phyloP scores from a whole-genome alignment of 2,888 invertebrate genomes.

The Molanna angustata region DNA sequence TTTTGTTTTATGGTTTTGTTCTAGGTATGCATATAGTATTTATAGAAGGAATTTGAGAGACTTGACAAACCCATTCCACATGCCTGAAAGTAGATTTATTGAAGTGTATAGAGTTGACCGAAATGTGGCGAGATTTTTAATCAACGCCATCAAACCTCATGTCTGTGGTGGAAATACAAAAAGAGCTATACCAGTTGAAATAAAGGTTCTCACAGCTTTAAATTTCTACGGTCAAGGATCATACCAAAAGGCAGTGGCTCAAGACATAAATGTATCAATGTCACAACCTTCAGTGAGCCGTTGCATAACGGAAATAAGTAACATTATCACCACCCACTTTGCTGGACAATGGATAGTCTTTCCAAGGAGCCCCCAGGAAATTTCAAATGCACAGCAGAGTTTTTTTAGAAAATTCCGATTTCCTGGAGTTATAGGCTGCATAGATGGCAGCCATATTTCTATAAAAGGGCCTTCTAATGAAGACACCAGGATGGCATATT shows the following conservation, averaged over 20 bases:
- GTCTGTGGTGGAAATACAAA: neutral
- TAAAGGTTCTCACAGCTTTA: neutral
- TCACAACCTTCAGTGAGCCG: neutral
- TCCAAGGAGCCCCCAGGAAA: neutral
- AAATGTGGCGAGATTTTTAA: neutral
- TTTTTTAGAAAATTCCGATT: neutral
- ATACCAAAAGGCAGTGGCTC: neutral
- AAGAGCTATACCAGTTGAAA: neutral
- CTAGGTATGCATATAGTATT: neutral
- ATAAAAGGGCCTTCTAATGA: neutral
- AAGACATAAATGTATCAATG: neutral
- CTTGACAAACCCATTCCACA: neutral
- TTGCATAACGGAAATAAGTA: neutral
- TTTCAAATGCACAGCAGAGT: neutral
- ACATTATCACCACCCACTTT: neutral
- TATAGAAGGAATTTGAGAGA: neutral
- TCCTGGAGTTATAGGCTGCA: neutral
- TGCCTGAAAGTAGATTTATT: neutral
- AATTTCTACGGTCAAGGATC: neutral
- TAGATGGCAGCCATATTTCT: neutral
- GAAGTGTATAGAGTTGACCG: neutral
- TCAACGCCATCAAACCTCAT: neutral
- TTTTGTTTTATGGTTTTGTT: too few species aligned
- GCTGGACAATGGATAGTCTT: neutral
- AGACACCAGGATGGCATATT: neutral